A percentile compares a stretch with the other conserved stretches of the same genome.
Evolutionary conservation across 2,797 vertebrate species (phyloP).

Genomic region (Craterocephalus amniculus): DNA sequence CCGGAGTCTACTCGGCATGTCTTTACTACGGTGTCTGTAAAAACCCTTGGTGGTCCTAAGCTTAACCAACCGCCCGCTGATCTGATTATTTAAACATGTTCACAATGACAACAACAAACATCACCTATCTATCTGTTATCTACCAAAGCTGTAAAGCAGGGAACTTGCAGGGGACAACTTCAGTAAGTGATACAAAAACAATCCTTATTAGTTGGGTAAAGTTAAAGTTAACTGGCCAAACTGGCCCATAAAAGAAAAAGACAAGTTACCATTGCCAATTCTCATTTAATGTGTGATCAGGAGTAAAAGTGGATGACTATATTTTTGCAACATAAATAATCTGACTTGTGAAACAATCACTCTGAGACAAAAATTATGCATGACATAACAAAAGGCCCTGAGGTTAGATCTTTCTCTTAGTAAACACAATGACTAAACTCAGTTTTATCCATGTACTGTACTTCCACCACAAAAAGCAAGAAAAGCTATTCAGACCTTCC

Average conservation of each 20-base stretch:
- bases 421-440: not conserved
- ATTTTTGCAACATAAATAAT: not conserved
- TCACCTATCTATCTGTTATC: not conserved
- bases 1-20: not conserved
- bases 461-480: not conserved
- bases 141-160: not conserved
- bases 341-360: not conserved
- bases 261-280: too few species aligned
- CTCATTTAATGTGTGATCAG: not conserved
- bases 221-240: not conserved
- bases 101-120: not conserved
- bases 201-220: not conserved
- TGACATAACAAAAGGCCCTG: not conserved
- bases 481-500: not conserved
- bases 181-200: not conserved
- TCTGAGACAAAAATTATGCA: not conserved
- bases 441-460: not conserved
- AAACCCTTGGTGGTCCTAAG: not conserved
- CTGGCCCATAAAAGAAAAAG: not conserved
- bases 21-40: conserved; percentile 2
- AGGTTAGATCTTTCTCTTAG: not conserved
- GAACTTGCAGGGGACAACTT: not conserved
- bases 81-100: not conserved
- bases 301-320: not conserved
- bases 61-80: not conserved